A percentile compares a stretch with the other conserved stretches of the same genome.
These are phyloP conservation scores for Ammospiza nelsoni DNA, from an alignment of 2,113 vertebrate genomes.

Conservation along the genomic window DNA sequence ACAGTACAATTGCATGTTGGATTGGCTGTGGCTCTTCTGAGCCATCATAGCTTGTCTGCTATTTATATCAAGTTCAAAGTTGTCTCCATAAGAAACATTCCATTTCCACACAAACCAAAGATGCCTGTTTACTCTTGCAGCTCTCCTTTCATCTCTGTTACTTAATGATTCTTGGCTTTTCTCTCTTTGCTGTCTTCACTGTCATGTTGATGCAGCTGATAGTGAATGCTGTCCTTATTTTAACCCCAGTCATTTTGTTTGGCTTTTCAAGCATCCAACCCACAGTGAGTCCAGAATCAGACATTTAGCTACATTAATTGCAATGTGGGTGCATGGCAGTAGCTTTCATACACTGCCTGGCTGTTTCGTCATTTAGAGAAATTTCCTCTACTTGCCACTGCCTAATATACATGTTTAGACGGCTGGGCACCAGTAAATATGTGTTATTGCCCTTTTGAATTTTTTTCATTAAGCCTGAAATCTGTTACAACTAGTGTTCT, in stretches of 20 bases:
- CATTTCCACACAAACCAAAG: neutral
- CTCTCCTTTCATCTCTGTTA: neutral
- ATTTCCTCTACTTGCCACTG: neutral
- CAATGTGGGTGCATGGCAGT: neutral
- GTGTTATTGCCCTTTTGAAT: neutral
- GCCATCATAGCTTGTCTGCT: neutral
- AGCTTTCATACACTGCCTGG: neutral
- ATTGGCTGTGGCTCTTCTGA: neutral
- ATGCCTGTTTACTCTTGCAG: neutral
- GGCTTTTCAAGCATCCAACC: neutral
- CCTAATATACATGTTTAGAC: neutral
- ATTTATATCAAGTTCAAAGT: neutral
- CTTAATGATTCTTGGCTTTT: conserved; percentile 19
- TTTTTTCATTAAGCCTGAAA: neutral
- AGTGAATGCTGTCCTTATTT: neutral
- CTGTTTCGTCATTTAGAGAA: neutral
- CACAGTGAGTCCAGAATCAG: neutral
- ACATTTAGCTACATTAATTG: neutral
- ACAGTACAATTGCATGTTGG: neutral
- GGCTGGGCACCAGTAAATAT: neutral
- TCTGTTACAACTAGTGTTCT: neutral
- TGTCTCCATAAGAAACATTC: neutral
- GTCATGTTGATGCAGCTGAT: neutral
- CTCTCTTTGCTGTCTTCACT: neutral
- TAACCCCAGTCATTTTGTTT: neutral